phyloP scores from a whole-genome alignment of 2,113 vertebrate species.

The Seriola aureovittata region DNA sequence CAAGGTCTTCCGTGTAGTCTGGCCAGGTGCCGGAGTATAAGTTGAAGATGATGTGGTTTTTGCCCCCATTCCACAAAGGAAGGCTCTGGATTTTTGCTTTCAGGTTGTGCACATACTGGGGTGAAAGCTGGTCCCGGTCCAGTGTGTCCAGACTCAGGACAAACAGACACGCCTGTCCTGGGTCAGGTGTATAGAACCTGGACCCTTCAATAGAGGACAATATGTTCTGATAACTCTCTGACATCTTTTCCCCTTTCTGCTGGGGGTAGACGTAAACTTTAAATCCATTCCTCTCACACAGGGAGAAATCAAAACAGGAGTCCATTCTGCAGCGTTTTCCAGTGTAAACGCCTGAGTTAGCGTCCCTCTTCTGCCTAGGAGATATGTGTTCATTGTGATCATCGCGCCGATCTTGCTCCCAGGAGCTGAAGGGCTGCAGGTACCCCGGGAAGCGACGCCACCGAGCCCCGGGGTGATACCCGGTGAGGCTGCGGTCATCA shows the following conservation, averaged over 20 bases:
- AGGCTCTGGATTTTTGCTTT: constrained; percentile 94
- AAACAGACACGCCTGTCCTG: constrained; percentile 95
- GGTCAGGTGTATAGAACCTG: constrained; percentile 95
- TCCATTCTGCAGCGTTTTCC: constrained; percentile 96
- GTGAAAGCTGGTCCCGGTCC: constrained; percentile 98
- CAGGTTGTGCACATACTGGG: constrained; percentile 97
- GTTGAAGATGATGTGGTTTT: constrained; percentile 99
- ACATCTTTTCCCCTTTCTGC: constrained; percentile 98
- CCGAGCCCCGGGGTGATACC: constrained; percentile 82
- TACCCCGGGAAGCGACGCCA: constrained; percentile 89
- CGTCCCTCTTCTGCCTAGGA: constrained; percentile 90
- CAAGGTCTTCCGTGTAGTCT: constrained; percentile 97
- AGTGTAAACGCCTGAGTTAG: constrained; percentile 86
- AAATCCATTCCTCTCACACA: constrained; percentile 93
- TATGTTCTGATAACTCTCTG: constrained; percentile 98
- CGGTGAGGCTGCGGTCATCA: constrained; percentile 84
- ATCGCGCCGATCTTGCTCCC: constrained; percentile 84
- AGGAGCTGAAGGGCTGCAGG: constrained; percentile 86
- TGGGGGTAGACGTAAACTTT: constrained; percentile 97
- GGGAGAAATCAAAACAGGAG: constrained; percentile 95
- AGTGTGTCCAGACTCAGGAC: constrained; percentile 96
- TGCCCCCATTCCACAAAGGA: constrained; percentile 96
- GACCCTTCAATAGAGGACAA: constrained; percentile 94
- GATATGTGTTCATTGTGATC: constrained; percentile 85
- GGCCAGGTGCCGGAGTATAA: constrained; percentile 99